Percentiles rank a stretch among this genome's conserved stretches.
Evolutionary conservation across 1,140 invertebrate genomes (phyloP).

Genomic region (Apis laboriosa): DNA sequence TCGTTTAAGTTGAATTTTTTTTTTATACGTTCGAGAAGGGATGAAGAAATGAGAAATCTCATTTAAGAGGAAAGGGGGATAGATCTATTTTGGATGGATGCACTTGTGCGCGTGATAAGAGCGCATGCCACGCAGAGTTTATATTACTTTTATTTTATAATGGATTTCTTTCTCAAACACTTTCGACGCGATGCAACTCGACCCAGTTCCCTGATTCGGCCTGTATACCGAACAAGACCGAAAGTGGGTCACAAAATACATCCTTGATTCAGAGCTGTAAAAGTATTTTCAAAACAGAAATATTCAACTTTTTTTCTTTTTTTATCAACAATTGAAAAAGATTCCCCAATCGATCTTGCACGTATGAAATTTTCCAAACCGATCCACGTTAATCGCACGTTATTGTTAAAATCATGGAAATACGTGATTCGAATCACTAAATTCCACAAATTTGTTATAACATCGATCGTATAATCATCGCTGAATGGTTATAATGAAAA

Average conservation of each 20-base stretch:
- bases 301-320: background rate
- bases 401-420: no score
- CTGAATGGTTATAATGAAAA: background rate
- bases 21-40: background rate
- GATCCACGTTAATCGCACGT: no score
- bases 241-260: constrained; percentile 15
- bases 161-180: constrained; percentile 21
- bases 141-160: constrained; percentile 7
- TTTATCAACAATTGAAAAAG: no score
- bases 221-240: background rate
- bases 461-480: constrained; percentile 17
- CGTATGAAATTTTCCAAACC: background rate
- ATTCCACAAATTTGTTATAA: background rate
- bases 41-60: background rate
- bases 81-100: background rate
- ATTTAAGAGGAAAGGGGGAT: no score
- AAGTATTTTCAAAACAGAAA: background rate
- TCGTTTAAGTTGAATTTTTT: background rate
- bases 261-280: background rate
- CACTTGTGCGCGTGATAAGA: background rate
- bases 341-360: background rate
- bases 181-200: background rate
- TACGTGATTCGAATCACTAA: background rate
- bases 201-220: constrained; percentile 2
- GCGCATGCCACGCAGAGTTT: background rate